Conservation (phyloP, 1,140 invertebrate species). For the Drosophila guanche region DNA sequence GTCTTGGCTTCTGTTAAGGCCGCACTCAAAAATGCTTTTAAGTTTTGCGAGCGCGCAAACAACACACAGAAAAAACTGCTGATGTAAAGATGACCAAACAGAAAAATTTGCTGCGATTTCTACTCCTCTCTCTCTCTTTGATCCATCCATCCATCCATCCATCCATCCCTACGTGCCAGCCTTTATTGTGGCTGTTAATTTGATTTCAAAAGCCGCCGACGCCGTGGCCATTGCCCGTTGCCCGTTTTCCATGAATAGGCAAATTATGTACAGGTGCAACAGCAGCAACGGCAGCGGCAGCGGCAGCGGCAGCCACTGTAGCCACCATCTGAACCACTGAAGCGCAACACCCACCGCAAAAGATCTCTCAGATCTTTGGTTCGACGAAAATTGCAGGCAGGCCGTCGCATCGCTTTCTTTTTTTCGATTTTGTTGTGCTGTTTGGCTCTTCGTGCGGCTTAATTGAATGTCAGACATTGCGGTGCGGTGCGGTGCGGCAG, state of each 20-base stretch:
- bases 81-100: constrained; percentile 72
- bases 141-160: no score
- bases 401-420: constrained; percentile 44
- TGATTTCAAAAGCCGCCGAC: constrained; percentile 68
- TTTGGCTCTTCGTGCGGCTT: constrained; percentile 47
- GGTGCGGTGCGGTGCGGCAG: constrained; percentile 8
- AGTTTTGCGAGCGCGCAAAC: constrained; percentile 51
- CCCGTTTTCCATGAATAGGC: constrained; percentile 60
- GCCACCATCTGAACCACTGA: constrained; percentile 39
- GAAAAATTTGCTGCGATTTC: constrained; percentile 58
- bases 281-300: constrained; percentile 14
- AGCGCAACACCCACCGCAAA: constrained; percentile 60
- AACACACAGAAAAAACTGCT: constrained; percentile 44
- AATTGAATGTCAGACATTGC: constrained; percentile 67
- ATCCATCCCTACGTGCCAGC: background rate
- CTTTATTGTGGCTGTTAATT: constrained; percentile 62
- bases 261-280: constrained; percentile 72
- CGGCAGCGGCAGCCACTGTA: constrained; percentile 30
- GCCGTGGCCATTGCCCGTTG: constrained; percentile 29
- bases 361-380: constrained; percentile 45
- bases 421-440: no score
- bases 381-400: constrained; percentile 55
- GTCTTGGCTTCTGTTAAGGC: constrained; percentile 67
- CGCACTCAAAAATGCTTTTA: constrained; percentile 75
- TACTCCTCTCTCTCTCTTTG: background rate